A percentile compares a stretch with the other conserved stretches of the same genome.
phyloP scores from a whole-genome alignment of 2,113 vertebrate genomes.

The Peromyscus polionotus region DNA sequence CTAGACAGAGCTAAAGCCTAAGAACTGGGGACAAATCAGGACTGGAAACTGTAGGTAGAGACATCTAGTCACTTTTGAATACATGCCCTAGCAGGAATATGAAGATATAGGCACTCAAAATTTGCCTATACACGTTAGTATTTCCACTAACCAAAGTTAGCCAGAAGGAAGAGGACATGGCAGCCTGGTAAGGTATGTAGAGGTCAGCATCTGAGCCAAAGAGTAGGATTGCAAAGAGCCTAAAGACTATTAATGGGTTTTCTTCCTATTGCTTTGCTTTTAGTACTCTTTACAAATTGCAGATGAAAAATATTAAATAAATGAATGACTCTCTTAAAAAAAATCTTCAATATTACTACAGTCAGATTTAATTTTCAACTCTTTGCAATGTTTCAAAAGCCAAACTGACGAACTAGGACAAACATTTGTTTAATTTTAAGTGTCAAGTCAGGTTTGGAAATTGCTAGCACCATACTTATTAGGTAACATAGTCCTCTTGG shows the following conservation, averaged over 20 bases:
- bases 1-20: neutral
- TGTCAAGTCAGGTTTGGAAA: constrained; percentile 18
- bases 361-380: neutral
- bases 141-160: neutral
- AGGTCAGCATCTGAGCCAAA: neutral
- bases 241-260: neutral
- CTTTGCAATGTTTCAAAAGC: neutral
- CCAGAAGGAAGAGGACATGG: neutral
- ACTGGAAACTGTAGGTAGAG: neutral
- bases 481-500: neutral
- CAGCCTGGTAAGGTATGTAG: neutral
- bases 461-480: neutral
- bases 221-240: rapidly evolving
- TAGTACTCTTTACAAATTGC: neutral
- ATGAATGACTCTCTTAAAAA: neutral
- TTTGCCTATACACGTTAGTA: neutral
- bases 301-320: neutral
- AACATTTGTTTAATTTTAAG: neutral
- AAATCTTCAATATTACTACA: neutral
- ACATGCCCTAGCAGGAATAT: neutral
- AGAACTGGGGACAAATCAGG: neutral
- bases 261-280: no score
- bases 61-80: neutral
- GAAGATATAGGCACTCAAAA: neutral
- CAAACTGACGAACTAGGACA: neutral